Conservation (phyloP, 2,797 vertebrate genomes). For the Pagetopsis macropterus region DNA sequence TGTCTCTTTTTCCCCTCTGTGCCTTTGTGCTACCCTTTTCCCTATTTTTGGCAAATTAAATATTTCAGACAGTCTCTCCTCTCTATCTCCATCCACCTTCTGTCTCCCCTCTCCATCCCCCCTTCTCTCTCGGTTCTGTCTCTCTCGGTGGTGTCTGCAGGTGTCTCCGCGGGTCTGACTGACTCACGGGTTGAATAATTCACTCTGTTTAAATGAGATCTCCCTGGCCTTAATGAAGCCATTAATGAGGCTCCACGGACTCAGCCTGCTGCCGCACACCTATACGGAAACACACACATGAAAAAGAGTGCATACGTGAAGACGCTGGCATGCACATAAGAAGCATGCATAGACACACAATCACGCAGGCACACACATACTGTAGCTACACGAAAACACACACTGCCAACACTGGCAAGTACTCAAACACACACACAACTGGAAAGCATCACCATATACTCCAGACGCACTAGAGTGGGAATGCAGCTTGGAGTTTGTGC, state of each 20-base stretch:
- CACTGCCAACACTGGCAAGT: no score
- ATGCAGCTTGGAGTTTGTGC: not conserved
- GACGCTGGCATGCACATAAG: not conserved
- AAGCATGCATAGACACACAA: not conserved
- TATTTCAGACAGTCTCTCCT: conserved; percentile 12
- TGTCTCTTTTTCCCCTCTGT: not conserved
- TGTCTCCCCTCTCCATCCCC: not conserved
- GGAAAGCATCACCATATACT: no score
- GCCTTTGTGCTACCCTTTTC: not conserved
- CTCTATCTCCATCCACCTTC: not conserved
- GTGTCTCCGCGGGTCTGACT: conserved; percentile 42
- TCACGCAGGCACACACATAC: not conserved
- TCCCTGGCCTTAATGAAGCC: conserved; percentile 63
- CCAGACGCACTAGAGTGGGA: no score
- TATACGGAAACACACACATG: not conserved
- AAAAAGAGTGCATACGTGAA: not conserved
- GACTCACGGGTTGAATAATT: conserved; percentile 63
- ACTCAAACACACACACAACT: no score
- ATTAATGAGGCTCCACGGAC: conserved; percentile 63
- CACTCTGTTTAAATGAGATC: conserved; percentile 64
- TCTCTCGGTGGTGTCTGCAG: conserved; percentile 49
- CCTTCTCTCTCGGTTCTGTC: not conserved
- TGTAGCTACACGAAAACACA: not conserved
- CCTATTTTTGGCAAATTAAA: conserved; percentile 18
- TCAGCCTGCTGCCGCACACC: conserved; percentile 26